Evolutionary conservation across 2,797 vertebrate species (phyloP), one percentile per base, ranked within the genome.

Genomic region (Tachyglossus aculeatus): DNA sequence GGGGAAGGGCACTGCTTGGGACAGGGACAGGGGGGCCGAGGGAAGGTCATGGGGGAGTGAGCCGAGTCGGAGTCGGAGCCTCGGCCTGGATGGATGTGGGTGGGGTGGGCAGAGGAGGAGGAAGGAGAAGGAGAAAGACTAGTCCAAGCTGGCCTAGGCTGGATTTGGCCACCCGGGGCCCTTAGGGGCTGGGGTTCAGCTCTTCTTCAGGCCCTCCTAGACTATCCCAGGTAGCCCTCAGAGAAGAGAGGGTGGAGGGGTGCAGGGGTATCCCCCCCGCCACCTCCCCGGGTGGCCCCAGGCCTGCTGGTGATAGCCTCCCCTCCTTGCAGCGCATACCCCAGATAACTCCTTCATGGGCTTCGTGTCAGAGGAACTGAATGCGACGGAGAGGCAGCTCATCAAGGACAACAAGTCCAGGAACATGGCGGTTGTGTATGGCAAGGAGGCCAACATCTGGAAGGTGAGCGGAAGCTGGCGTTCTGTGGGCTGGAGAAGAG

Each of bases 261-360:
- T n/a, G n/a, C n/a, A n/a, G n/a, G n/a, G n/a, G n/a, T n/a, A n/a
- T n/a, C n/a, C n/a, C n/a, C n/a, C n/a, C n/a, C n/a, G n/a, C n/a
- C n/a, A n/a, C n/a, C n/a, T n/a, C n/a, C n/a, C n/a, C n/a, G n/a
- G n/a, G n/a, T n/a, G n/a, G n/a, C n/a, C n/a, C n/a, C n/a, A n/a
- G n/a, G n/a, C n/a, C n/a, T n/a, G n/a, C n/a, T n/a, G n/a, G n/a
- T n/a, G n/a, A n/a, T n/a, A n/a, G 25, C 9, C 0, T 36, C n/a
- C n/a, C 47, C 24, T 84, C 53, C 69, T 88, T 71, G 31, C 85
- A 97, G 95, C 96, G 86, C 96, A 98, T 90, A 98, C 96, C 14
- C 97, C 98, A 0, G 96, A 99, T 87, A 99, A 98, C 90, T 97
- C 96, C 76, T 98, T 99, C 89, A 98, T 98, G 96, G 96, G 97